Percentiles rank a stretch among this genome's conserved stretches.
Evolutionary conservation across 2,113 vertebrate genomes (phyloP).

Genomic region (Ginglymostoma cirratum): DNA sequence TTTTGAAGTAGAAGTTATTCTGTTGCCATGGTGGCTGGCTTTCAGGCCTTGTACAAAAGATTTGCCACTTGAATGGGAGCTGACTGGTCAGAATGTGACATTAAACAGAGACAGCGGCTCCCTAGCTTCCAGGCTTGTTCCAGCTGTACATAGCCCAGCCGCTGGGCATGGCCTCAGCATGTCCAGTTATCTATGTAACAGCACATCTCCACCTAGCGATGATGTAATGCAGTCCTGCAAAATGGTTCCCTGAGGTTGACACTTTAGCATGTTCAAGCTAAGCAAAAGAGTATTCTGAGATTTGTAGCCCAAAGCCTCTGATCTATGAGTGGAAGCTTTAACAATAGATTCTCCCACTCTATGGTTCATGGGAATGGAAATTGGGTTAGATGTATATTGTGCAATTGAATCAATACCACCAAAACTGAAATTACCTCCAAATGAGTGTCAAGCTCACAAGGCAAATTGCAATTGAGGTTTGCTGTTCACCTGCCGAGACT

Average conservation of each 20-base stretch:
- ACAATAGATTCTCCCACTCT: background rate
- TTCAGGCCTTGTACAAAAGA: background rate
- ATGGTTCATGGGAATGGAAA: background rate
- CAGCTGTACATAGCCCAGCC: background rate
- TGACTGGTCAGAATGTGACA: background rate
- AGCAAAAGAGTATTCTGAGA: background rate
- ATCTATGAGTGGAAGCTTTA: background rate
- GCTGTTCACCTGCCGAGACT: background rate
- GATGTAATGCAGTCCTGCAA: background rate
- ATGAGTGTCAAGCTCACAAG: background rate
- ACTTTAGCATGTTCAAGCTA: background rate
- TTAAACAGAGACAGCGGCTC: background rate
- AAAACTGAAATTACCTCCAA: background rate
- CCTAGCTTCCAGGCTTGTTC: background rate
- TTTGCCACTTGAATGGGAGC: background rate
- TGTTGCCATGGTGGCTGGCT: background rate
- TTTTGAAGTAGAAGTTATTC: background rate
- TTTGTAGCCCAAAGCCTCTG: background rate
- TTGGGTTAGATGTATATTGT: background rate
- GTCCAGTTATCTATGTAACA: background rate
- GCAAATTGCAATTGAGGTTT: background rate
- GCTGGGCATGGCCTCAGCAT: background rate
- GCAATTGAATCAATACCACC: background rate
- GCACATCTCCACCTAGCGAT: background rate
- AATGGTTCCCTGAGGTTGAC: background rate